phyloP scores from a whole-genome alignment of 2,113 vertebrate genomes.

The Saguinus midas region DNA sequence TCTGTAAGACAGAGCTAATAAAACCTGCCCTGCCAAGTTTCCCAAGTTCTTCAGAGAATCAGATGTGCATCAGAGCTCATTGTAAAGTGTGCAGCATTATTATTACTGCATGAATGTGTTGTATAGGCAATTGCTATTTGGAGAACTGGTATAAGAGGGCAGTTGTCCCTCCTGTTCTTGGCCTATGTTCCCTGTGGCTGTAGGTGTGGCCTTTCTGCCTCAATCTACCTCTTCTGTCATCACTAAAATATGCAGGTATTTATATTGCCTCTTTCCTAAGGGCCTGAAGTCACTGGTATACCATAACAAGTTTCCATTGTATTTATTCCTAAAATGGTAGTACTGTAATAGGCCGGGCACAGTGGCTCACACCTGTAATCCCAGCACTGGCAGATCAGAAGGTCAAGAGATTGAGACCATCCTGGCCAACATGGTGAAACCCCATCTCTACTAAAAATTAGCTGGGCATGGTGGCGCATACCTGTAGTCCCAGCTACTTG shows the following conservation, averaged over 20 bases:
- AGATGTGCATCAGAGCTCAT: neutral
- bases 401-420: too few species aligned
- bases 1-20: neutral
- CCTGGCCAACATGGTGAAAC: too few species aligned
- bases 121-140: neutral
- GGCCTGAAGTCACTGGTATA: neutral
- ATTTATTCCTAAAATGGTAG: constrained; percentile 1
- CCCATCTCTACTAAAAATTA: too few species aligned
- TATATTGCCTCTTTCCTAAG: neutral
- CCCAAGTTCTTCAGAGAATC: neutral
- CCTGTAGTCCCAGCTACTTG: too few species aligned
- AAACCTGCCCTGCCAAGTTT: neutral
- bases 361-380: too few species aligned
- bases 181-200: neutral
- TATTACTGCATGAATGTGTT: neutral
- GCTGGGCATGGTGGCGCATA: too few species aligned
- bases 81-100: neutral
- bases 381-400: too few species aligned
- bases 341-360: too few species aligned
- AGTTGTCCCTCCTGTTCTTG: neutral
- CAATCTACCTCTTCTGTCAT: neutral
- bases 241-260: neutral
- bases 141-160: constrained; percentile 14
- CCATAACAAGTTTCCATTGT: neutral
- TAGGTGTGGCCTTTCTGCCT: neutral